Evolutionary conservation across 2,888 invertebrate genomes (phyloP).

Genomic region (Tinea semifulvella): DNA sequence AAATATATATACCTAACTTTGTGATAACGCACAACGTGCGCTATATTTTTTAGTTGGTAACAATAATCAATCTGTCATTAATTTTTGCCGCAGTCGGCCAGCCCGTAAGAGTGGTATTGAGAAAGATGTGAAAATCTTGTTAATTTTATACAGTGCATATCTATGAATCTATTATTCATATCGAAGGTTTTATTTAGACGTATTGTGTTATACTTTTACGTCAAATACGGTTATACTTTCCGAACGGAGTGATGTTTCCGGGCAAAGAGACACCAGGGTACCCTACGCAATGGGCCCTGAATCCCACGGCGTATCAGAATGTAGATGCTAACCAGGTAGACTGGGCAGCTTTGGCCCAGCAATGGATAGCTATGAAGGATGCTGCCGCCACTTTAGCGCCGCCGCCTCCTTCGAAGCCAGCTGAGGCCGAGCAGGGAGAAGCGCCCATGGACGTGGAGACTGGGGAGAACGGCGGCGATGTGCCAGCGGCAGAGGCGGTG

Average conservation of each 20-base stretch:
- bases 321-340: constrained; percentile 89
- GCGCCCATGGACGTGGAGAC: constrained; percentile 89
- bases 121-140: too few species aligned
- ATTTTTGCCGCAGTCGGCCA: too few species aligned
- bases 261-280: constrained; percentile 71
- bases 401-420: constrained; percentile 66
- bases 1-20: too few species aligned
- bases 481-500: constrained; percentile 29
- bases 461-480: constrained; percentile 63
- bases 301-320: constrained; percentile 84
- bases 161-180: too few species aligned
- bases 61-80: too few species aligned
- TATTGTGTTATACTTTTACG: too few species aligned
- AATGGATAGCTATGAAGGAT: constrained; percentile 97
- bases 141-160: too few species aligned
- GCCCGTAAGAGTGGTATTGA: too few species aligned
- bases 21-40: too few species aligned
- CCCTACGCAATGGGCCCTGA: constrained; percentile 82
- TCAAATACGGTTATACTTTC: not conserved
- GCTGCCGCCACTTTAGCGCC: constrained; percentile 68
- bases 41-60: too few species aligned
- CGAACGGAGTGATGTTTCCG: constrained; percentile 51
- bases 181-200: too few species aligned
- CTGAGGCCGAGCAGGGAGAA: constrained; percentile 78
- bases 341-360: constrained; percentile 96